phyloP scores from a whole-genome alignment of 2,113 vertebrate genomes.

The Amia ocellicauda region DNA sequence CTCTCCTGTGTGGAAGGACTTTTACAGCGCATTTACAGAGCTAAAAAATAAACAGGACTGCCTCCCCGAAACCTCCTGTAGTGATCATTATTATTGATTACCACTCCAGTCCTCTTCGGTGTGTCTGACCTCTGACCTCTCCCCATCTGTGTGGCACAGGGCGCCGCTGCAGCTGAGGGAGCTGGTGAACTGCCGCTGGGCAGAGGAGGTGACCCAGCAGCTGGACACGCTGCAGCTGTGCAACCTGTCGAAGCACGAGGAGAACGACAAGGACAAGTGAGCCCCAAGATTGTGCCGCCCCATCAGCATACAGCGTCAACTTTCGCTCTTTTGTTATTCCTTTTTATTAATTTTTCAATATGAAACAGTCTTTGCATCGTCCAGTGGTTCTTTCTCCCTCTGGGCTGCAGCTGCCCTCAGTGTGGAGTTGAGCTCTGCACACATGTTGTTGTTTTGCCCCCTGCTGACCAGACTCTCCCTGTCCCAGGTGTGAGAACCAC shows the following conservation, averaged over 20 bases:
- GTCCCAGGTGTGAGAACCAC: conserved; percentile 91
- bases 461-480: not conserved
- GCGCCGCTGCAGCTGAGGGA: conserved; percentile 92
- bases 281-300: conserved; percentile 9
- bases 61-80: too few relatives aligned
- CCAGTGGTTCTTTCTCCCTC: too few relatives aligned
- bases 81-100: too few relatives aligned
- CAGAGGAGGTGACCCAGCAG: conserved; percentile 96
- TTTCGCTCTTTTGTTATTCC: not conserved
- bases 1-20: too few relatives aligned
- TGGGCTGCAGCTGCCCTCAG: too few relatives aligned
- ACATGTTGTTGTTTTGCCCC: too few relatives aligned
- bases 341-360: not conserved
- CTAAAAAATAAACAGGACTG: too few relatives aligned
- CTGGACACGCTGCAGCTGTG: conserved; percentile 95
- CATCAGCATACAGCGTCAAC: not conserved
- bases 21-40: too few relatives aligned
- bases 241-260: conserved; percentile 92
- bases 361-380: too few relatives aligned
- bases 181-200: conserved; percentile 97
- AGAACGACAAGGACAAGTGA: conserved; percentile 97
- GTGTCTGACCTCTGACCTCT: not conserved
- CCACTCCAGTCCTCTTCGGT: too few relatives aligned
- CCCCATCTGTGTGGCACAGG: conserved; percentile 49
- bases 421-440: too few relatives aligned